These are phyloP conservation scores for Notolabrus celidotus DNA, from an alignment of 2,797 vertebrate genomes.

Conservation along the genomic window DNA sequence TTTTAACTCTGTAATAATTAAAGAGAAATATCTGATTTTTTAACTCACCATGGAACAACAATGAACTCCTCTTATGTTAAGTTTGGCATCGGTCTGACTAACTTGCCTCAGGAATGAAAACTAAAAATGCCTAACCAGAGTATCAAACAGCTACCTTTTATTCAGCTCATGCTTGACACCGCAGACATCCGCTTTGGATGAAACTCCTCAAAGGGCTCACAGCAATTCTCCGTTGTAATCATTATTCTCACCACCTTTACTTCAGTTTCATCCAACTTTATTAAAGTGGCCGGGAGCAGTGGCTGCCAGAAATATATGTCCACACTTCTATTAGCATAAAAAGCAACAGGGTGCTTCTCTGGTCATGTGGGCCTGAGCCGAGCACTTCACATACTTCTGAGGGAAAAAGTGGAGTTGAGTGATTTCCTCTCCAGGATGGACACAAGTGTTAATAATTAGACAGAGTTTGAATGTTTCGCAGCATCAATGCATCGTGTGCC, in stretches of 20 bases:
- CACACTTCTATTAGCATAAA: conserved; percentile 70
- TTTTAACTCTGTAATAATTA: conserved; percentile 11
- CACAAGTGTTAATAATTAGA: conserved; percentile 68
- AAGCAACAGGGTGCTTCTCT: conserved; percentile 64
- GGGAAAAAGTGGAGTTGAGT: conserved; percentile 45
- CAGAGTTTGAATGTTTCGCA: conserved; percentile 29
- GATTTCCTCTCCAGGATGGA: conserved; percentile 34
- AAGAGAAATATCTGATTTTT: background rate
- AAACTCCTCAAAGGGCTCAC: conserved; percentile 51
- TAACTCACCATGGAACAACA: conserved; percentile 7
- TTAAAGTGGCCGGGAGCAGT: conserved; percentile 64
- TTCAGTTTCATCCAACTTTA: conserved; percentile 67
- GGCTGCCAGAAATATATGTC: conserved; percentile 68
- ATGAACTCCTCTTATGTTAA: conserved; percentile 10
- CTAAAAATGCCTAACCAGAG: conserved; percentile 9
- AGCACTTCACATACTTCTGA: too few species aligned
- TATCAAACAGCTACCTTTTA: conserved; percentile 33
- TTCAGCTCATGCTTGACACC: conserved; percentile 36
- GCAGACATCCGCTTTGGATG: conserved; percentile 49
- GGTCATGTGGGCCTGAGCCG: conserved; percentile 41
- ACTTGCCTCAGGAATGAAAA: conserved; percentile 24
- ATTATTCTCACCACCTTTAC: conserved; percentile 71
- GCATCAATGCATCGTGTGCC: conserved; percentile 26
- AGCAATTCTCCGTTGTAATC: conserved; percentile 63
- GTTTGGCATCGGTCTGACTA: conserved; percentile 26